Conservation (phyloP, 1,140 invertebrate species). For the Samia ricini region DNA sequence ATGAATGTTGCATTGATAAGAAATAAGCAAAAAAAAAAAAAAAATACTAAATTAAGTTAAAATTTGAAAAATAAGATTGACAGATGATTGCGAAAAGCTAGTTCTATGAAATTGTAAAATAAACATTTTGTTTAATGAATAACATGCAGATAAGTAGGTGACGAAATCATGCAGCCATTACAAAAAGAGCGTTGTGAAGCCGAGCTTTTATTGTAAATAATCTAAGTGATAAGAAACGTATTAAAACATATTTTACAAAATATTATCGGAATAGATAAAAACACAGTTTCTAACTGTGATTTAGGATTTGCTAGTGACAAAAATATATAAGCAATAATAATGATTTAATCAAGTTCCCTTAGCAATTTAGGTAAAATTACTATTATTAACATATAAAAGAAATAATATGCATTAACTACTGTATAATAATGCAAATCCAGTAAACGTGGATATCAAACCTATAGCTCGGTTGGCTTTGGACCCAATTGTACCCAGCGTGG, state of each 20-base stretch:
- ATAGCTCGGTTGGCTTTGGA: constrained; percentile 68
- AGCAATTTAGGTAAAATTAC: constrained; percentile 17
- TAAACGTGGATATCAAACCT: constrained; percentile 72
- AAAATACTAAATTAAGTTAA: neutral
- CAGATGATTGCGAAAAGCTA: neutral
- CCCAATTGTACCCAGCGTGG: constrained; percentile 49
- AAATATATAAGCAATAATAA: constrained; percentile 8
- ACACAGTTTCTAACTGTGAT: neutral
- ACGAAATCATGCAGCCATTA: neutral
- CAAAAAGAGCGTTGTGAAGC: neutral
- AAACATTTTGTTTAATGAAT: no score
- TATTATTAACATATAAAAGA: constrained; percentile 16
- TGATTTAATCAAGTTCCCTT: constrained; percentile 7
- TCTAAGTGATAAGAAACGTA: neutral
- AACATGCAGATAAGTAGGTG: constrained; percentile 1
- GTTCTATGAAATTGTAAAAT: no score
- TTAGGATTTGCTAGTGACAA: constrained; percentile 10
- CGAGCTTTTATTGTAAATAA: neutral
- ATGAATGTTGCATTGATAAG: neutral
- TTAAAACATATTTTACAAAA: neutral
- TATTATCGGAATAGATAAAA: neutral
- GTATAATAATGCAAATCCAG: constrained; percentile 62
- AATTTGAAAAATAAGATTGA: neutral
- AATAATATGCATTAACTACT: constrained; percentile 43
- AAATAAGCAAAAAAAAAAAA: neutral